These are phyloP conservation scores for Littorina saxatilis DNA, from an alignment of 1,140 invertebrate species.

Conservation along the genomic window DNA sequence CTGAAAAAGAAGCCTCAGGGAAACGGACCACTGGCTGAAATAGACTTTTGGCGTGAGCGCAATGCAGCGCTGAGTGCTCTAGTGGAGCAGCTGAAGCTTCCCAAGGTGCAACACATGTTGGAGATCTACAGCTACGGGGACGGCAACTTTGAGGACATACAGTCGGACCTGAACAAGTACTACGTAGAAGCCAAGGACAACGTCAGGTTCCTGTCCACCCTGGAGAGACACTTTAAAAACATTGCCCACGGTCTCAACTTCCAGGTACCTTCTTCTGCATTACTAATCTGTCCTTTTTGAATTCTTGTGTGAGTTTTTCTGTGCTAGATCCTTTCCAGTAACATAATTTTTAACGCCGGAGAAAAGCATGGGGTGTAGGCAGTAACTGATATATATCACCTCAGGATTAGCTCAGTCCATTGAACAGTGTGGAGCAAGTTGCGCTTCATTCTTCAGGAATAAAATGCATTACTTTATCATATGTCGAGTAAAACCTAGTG, in stretches of 20 bases:
- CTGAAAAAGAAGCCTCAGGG: constrained; percentile 78
- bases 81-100: constrained; percentile 87
- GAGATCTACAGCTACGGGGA: constrained; percentile 78
- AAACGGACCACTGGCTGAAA: constrained; percentile 87
- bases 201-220: constrained; percentile 86
- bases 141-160: constrained; percentile 76
- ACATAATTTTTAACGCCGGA: too few species aligned
- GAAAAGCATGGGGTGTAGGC: too few species aligned
- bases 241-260: constrained; percentile 85
- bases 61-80: constrained; percentile 85
- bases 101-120: constrained; percentile 80
- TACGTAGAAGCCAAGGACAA: constrained; percentile 90
- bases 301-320: too few species aligned
- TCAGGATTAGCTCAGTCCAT: too few species aligned
- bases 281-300: too few species aligned
- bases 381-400: too few species aligned
- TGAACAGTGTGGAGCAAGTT: too few species aligned
- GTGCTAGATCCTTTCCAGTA: too few species aligned
- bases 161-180: constrained; percentile 81
- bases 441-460: too few species aligned
- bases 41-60: constrained; percentile 88
- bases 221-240: constrained; percentile 88
- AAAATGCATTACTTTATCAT: too few species aligned
- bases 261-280: constrained; percentile 62
- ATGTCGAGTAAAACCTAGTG: too few species aligned